phyloP scores from a whole-genome alignment of 2,888 invertebrate species.

The Dilophus febrilis region DNA sequence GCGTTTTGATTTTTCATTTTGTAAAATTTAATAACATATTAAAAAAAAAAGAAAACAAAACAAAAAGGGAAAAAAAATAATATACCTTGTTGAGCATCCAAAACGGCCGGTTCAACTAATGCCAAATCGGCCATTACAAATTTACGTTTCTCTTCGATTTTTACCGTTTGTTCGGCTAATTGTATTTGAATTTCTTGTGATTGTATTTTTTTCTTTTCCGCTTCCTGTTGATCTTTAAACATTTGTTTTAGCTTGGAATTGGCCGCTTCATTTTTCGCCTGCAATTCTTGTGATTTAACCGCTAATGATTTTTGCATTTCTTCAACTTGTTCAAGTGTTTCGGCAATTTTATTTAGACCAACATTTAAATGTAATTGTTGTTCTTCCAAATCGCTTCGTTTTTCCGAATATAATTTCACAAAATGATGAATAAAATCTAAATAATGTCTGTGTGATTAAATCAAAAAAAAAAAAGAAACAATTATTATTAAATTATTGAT shows the following conservation, averaged over 20 bases:
- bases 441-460: constrained; percentile 52
- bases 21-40: not conserved
- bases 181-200: constrained; percentile 87
- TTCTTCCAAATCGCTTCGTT: constrained; percentile 94
- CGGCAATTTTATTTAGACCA: constrained; percentile 95
- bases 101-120: constrained; percentile 96
- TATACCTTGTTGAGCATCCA: constrained; percentile 91
- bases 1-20: too few species aligned
- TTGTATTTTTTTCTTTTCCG: constrained; percentile 96
- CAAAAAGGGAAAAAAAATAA: constrained; percentile 1
- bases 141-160: constrained; percentile 83
- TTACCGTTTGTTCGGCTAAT: constrained; percentile 75
- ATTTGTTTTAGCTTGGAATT: constrained; percentile 98
- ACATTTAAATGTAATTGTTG: constrained; percentile 98
- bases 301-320: constrained; percentile 98
- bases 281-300: constrained; percentile 83
- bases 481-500: too few species aligned
- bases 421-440: constrained; percentile 99
- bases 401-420: constrained; percentile 93
- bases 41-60: constrained; percentile 1
- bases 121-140: constrained; percentile 93
- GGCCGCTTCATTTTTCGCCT: constrained; percentile 96
- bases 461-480: not conserved
- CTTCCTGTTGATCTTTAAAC: constrained; percentile 98
- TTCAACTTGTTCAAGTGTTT: constrained; percentile 98